These are phyloP conservation scores for Choristoneura fumiferana DNA, from an alignment of 1,140 invertebrate species.

Conservation along the genomic window DNA sequence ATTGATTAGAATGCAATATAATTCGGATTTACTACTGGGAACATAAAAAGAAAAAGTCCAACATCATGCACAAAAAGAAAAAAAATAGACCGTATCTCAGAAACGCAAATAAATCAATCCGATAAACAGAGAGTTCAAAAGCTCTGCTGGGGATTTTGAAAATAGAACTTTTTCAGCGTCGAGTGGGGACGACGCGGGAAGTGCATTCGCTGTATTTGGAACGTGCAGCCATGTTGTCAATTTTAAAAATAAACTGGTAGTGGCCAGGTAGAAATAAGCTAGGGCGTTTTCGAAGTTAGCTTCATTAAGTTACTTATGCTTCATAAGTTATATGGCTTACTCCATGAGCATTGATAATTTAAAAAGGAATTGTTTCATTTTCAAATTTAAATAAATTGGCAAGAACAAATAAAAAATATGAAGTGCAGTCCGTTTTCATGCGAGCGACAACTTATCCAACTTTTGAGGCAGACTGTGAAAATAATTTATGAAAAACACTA, in stretches of 20 bases:
- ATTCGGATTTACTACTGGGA: neutral
- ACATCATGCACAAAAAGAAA: neutral
- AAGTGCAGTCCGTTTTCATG: too few relatives aligned
- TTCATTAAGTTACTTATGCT: too few relatives aligned
- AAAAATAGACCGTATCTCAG: neutral
- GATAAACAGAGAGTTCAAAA: neutral
- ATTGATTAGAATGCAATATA: neutral
- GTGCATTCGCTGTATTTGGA: neutral
- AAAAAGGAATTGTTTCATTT: too few relatives aligned
- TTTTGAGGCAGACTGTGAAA: too few relatives aligned
- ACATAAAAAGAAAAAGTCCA: neutral
- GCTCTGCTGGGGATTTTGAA: conserved; percentile 3
- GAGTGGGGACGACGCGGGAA: neutral
- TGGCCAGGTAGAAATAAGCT: too few relatives aligned
- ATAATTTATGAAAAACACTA: too few relatives aligned
- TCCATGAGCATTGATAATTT: too few relatives aligned
- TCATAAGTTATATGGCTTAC: too few relatives aligned
- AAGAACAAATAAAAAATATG: too few relatives aligned
- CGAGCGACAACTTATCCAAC: too few relatives aligned
- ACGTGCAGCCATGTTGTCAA: neutral
- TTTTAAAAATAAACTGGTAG: neutral
- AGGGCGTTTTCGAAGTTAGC: too few relatives aligned
- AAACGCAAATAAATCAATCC: conserved; percentile 14
- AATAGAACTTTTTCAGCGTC: conserved; percentile 7
- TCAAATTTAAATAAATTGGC: too few relatives aligned